Conservation (phyloP, 2,113 vertebrate species). For the Pollachius pollachius region DNA sequence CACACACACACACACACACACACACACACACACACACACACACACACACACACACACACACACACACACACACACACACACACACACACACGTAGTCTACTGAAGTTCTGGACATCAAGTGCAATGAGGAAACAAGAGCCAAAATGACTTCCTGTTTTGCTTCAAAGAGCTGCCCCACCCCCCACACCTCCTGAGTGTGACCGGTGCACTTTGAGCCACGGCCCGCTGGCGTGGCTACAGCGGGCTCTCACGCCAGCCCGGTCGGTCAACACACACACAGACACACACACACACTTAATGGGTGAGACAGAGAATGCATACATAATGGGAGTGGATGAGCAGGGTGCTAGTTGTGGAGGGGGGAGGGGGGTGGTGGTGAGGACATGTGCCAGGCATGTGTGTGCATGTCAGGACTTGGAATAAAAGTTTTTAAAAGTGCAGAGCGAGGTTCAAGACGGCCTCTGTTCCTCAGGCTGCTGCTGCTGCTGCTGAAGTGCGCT, state of each 20-base stretch:
- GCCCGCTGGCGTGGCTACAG: background rate
- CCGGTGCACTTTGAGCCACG: slow-evolving; percentile 24
- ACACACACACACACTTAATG: background rate
- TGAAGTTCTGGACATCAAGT: slow-evolving; percentile 47
- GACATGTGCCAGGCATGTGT: slow-evolving; percentile 65
- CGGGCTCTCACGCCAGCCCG: background rate
- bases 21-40: background rate
- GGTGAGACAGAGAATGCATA: too few species aligned
- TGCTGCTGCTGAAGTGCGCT: background rate
- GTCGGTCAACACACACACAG: background rate
- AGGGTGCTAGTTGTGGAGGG: slow-evolving; percentile 21
- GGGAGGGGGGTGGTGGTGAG: slow-evolving; percentile 19
- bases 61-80: slow-evolving; percentile 2
- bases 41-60: slow-evolving; percentile 8
- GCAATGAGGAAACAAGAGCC: slow-evolving; percentile 53
- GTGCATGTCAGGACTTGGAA: slow-evolving; percentile 45
- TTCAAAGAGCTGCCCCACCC: slow-evolving; percentile 51
- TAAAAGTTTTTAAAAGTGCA: slow-evolving; percentile 18
- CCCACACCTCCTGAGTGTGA: slow-evolving; percentile 24
- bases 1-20: slow-evolving; percentile 1
- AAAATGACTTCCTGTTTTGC: slow-evolving; percentile 62
- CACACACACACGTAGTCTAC: slow-evolving; percentile 44
- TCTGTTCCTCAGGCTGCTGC: slow-evolving; percentile 21
- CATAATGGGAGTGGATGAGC: too few species aligned
- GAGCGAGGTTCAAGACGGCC: slow-evolving; percentile 28